Evolutionary conservation across 1,140 invertebrate species (phyloP).

Genomic region (Leptopilina boulardi): DNA sequence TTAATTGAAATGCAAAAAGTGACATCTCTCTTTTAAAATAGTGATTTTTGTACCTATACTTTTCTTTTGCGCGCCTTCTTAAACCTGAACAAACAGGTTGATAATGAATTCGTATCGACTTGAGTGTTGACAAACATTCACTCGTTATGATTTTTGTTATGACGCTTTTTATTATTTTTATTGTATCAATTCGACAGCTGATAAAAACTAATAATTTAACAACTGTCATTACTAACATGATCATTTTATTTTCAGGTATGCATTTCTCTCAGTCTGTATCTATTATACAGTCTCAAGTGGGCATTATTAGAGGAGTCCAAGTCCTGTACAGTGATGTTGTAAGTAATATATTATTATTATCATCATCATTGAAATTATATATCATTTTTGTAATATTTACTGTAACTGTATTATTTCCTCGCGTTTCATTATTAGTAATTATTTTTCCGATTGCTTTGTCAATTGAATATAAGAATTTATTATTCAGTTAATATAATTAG

Average conservation of each 20-base stretch:
- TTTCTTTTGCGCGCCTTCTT: background rate
- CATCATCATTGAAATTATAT: too few species aligned
- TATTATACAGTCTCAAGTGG: constrained; percentile 95
- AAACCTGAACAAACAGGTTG: constrained; percentile 9
- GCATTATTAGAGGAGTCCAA: constrained; percentile 94
- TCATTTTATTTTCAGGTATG: constrained; percentile 87
- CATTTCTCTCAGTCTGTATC: constrained; percentile 97
- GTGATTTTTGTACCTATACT: constrained; percentile 13
- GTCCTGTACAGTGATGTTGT: constrained; percentile 97
- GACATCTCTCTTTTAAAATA: background rate
- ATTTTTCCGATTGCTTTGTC: too few species aligned
- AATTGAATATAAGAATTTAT: too few species aligned
- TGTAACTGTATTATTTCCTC: too few species aligned
- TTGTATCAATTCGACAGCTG: background rate
- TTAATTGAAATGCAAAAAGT: background rate
- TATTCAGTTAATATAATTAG: too few species aligned
- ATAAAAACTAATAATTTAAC: background rate
- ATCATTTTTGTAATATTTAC: constrained; percentile 30
- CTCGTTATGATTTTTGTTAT: constrained; percentile 13
- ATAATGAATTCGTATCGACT: constrained; percentile 19
- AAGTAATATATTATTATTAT: constrained; percentile 67
- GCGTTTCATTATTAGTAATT: background rate
- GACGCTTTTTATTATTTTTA: constrained; percentile 25
- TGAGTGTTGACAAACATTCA: constrained; percentile 9
- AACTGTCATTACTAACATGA: background rate